Conservation (phyloP, 2,888 invertebrate species). For the Actias luna region DNA sequence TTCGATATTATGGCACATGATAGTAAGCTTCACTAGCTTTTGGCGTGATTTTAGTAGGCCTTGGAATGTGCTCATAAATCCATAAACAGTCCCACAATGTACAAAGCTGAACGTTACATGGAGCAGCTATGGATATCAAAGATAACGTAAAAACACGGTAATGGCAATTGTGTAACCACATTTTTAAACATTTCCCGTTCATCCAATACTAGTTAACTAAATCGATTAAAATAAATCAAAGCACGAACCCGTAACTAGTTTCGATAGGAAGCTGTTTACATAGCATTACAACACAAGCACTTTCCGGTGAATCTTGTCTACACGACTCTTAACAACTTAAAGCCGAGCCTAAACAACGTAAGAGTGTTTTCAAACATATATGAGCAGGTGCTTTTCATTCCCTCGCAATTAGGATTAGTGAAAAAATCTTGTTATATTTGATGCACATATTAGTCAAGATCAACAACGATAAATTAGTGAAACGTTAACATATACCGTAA, state of each 20-base stretch:
- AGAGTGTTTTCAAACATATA: constrained; percentile 34
- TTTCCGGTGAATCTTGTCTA: constrained; percentile 34
- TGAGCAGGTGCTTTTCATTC: constrained; percentile 24
- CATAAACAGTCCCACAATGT: neutral
- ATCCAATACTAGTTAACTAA: neutral
- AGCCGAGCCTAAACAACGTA: constrained; percentile 37
- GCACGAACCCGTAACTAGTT: neutral
- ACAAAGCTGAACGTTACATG: too few relatives aligned
- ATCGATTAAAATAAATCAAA: neutral
- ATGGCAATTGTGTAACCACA: neutral
- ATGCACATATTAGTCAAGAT: constrained; percentile 10
- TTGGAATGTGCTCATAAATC: neutral
- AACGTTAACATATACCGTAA: neutral
- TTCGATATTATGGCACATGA: neutral
- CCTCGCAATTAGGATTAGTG: constrained; percentile 16
- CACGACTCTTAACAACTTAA: constrained; percentile 34
- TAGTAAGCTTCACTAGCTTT: neutral
- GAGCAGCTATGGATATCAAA: neutral
- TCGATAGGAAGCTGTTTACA: constrained; percentile 24
- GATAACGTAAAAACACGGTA: neutral
- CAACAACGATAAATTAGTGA: constrained; percentile 1
- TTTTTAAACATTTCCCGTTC: neutral
- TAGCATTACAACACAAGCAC: constrained; percentile 29
- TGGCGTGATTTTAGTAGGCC: neutral
- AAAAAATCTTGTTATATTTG: neutral